Evolutionary conservation across 2,113 vertebrate species (phyloP), one percentile per base, ranked within the genome.

Genomic region (Tychaedon coryphoeus): DNA sequence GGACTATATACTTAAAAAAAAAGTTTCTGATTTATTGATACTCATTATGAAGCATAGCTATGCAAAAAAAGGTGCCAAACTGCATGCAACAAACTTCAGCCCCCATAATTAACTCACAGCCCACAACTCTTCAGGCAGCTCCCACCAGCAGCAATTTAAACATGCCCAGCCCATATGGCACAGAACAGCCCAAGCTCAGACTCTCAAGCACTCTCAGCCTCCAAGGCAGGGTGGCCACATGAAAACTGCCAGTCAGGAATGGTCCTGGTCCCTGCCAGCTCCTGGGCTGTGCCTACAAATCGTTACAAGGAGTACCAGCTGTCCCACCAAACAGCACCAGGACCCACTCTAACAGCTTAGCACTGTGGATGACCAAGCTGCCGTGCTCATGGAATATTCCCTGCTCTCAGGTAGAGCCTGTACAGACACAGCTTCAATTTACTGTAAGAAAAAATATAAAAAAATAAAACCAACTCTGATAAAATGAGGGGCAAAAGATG

Each of bases 81-180:
- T 16, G 6, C 1, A 4, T 12, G 26, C 20, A 34, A 48, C 18
- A 48, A 65, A 42, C 26, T 56, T 40, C 40, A 60, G 17, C 5
- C 12, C 9, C 19, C 9, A 2, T 20, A 84, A 64, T 54, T 54
- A 64, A 26, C 12, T n/a, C 53, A 28, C 20, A 38, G 5, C 29
- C 31, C 47, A 26, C 8, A 40, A 7, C n/a, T 60, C 58, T 22
- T 33, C 40, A 91, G 23, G 22, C 40, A 51, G 36, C 16, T 93
- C 78, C 70, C 38, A 43, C 2, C 51, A 38, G 33, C 7, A 60
- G 36, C 0, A 4, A 43, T 56, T 47, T 38, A 57, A 43, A 50
- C 1, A 0, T 3, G 24, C 8, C 69, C 53, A 54, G 15, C 15
- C 12, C 62, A 36, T 0, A 4, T 0, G 9, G 57, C 67, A 34